Evolutionary conservation across 2,888 invertebrate genomes (phyloP).

Genomic region (Meganola albula): DNA sequence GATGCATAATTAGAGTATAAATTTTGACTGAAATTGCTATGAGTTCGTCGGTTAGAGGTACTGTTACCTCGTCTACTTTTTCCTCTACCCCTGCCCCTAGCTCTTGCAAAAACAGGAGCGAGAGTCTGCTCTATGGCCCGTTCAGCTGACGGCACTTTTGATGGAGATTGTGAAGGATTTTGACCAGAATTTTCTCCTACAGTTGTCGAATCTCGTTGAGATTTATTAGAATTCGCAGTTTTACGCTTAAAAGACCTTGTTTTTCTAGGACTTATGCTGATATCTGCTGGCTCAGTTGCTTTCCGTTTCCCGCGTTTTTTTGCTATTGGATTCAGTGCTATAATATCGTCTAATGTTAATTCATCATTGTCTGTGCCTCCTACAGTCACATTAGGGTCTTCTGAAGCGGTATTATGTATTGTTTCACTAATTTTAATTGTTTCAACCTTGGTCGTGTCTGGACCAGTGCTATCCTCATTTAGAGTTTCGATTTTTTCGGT

Average conservation of each 20-base stretch:
- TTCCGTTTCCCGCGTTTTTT: slow-evolving; percentile 19
- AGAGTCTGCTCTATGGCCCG: background rate
- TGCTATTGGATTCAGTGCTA: slow-evolving; percentile 26
- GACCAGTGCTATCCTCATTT: slow-evolving; percentile 31
- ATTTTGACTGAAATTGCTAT: background rate
- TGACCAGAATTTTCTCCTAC: slow-evolving; percentile 7
- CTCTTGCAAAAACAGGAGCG: background rate
- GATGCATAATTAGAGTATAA: no score
- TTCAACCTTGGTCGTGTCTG: slow-evolving; percentile 18
- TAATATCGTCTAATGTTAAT: slow-evolving; percentile 32
- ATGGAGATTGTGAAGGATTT: background rate
- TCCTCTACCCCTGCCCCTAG: slow-evolving; percentile 1
- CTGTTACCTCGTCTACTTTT: background rate
- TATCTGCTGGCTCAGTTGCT: background rate
- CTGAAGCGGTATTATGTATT: slow-evolving; percentile 3
- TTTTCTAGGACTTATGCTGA: background rate
- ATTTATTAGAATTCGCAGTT: slow-evolving; percentile 12
- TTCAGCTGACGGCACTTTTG: background rate
- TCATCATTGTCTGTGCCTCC: slow-evolving; percentile 30
- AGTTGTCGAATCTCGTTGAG: no score
- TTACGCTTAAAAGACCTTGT: slow-evolving; percentile 8
- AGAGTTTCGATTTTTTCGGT: slow-evolving; percentile 31
- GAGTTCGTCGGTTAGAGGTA: background rate
- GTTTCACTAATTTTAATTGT: slow-evolving; percentile 11
- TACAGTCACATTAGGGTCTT: slow-evolving; percentile 16